Conservation (phyloP, 37 sponge, comb jelly and placozoan genomes). For the Crambe crambe region DNA sequence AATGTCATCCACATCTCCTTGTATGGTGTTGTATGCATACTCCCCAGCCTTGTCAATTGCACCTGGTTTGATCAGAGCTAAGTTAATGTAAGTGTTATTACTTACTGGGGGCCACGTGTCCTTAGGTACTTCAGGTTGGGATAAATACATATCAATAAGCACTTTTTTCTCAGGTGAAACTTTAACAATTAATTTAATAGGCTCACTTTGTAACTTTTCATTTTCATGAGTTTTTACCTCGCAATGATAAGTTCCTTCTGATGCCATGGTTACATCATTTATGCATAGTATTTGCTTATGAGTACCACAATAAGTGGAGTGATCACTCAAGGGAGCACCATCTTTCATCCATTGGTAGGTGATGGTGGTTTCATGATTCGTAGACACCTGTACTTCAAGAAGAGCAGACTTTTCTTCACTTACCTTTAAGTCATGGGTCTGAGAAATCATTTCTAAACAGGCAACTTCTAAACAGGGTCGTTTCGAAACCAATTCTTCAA, state of each 20-base stretch:
- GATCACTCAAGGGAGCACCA: neutral
- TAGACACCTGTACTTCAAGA: neutral
- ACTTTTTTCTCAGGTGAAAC: neutral
- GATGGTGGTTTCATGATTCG: neutral
- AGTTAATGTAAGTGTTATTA: slow-evolving; percentile 13
- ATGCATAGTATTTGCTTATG: neutral
- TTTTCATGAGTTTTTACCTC: neutral
- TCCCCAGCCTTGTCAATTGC: neutral
- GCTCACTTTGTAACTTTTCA: neutral
- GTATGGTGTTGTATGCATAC: slow-evolving; percentile 8
- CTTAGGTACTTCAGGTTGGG: slow-evolving; percentile 25
- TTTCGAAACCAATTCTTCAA: no score
- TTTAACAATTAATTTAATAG: neutral
- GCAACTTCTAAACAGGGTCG: neutral
- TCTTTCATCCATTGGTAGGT: slow-evolving; percentile 1
- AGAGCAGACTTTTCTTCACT: neutral
- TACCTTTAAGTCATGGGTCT: neutral
- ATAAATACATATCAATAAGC: neutral
- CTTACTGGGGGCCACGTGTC: slow-evolving; percentile 19
- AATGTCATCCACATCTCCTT: slow-evolving; percentile 30
- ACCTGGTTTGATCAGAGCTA: slow-evolving; percentile 22
- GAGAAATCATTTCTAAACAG: neutral
- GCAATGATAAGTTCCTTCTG: neutral
- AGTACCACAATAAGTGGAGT: neutral
- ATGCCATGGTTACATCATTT: neutral